Evolutionary conservation across 1,140 invertebrate species (phyloP).

Genomic region (Mylabris phalerata): DNA sequence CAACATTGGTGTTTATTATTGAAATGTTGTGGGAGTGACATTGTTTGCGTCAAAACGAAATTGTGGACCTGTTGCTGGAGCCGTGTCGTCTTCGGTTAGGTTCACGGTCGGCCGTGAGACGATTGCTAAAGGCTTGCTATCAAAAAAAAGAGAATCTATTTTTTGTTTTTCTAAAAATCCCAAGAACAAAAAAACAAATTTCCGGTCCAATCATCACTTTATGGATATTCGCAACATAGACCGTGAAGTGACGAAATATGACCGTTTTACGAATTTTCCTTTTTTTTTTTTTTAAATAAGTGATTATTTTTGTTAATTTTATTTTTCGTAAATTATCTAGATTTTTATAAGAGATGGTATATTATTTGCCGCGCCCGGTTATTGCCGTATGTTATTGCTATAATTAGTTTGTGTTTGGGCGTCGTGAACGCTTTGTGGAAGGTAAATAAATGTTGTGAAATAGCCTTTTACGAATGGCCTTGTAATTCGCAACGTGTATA

Average conservation of each 20-base stretch:
- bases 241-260: conserved; percentile 17
- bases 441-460: conserved; percentile 24
- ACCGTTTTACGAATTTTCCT: background rate
- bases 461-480: conserved; percentile 31
- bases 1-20: background rate
- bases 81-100: conserved; percentile 11
- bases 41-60: background rate
- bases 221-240: conserved; percentile 18
- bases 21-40: conserved; percentile 5
- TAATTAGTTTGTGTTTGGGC: too few species aligned
- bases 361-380: background rate
- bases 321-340: background rate
- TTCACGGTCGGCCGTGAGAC: conserved; percentile 26
- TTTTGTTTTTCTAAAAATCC: background rate
- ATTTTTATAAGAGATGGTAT: background rate
- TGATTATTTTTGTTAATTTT: background rate
- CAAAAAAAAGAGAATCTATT: background rate
- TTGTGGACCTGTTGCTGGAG: conserved; percentile 27
- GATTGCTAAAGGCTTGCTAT: background rate
- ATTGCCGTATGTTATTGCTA: background rate
- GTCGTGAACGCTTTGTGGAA: background rate
- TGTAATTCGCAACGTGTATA: conserved; percentile 25
- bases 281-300: too few species aligned
- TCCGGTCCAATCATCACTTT: conserved; percentile 4
- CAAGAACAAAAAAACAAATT: too few species aligned